These are phyloP conservation scores for Drymonia ruficornis DNA, from an alignment of 2,888 invertebrate genomes.

Conservation along the genomic window DNA sequence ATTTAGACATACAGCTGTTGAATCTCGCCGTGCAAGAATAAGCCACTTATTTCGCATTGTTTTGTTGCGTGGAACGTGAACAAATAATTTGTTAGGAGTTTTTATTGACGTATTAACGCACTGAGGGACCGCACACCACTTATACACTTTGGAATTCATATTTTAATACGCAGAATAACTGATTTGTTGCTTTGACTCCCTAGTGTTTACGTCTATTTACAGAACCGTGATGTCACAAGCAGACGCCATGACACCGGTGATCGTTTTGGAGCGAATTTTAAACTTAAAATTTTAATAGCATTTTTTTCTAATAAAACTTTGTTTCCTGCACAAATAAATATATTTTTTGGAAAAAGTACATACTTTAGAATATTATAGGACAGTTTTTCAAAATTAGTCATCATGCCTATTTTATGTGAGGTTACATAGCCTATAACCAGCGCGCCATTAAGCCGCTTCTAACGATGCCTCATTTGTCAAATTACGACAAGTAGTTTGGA, in stretches of 20 bases:
- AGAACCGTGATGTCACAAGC: not conserved
- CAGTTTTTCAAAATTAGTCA: not conserved
- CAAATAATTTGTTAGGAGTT: constrained; percentile 14
- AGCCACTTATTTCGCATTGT: constrained; percentile 11
- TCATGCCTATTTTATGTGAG: too few relatives aligned
- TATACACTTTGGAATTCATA: constrained; percentile 4
- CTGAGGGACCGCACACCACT: constrained; percentile 15
- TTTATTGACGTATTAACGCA: constrained; percentile 10
- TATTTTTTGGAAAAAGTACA: too few relatives aligned
- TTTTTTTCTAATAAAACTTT: too few relatives aligned
- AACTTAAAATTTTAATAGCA: too few relatives aligned
- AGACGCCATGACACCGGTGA: not conserved
- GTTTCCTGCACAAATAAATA: too few relatives aligned
- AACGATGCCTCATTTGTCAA: too few relatives aligned
- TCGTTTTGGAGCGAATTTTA: too few relatives aligned
- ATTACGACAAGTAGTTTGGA: too few relatives aligned
- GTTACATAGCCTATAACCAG: too few relatives aligned
- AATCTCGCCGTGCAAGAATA: constrained; percentile 11
- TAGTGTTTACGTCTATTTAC: not conserved
- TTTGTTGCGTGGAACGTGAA: constrained; percentile 10
- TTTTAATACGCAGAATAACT: constrained; percentile 1
- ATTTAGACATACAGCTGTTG: not conserved
- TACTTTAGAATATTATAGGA: not conserved
- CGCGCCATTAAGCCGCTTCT: too few relatives aligned
- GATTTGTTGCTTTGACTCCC: not conserved